Conservation (phyloP, 2,797 vertebrate genomes). For the Syndactyla subalaris region DNA sequence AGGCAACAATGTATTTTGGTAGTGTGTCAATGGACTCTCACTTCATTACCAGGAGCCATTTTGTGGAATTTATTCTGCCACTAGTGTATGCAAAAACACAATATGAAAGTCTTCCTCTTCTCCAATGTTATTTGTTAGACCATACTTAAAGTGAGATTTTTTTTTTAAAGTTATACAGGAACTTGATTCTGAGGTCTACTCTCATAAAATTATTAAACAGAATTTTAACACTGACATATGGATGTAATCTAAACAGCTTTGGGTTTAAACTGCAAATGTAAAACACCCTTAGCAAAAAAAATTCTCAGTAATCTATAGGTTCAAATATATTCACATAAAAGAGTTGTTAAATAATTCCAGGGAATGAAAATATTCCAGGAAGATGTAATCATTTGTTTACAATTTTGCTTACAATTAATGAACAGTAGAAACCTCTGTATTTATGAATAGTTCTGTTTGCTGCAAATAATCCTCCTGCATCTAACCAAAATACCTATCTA, state of each 20-base stretch:
- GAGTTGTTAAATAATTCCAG: neutral
- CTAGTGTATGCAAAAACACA: neutral
- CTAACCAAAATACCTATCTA: neutral
- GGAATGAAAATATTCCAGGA: neutral
- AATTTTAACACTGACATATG: neutral
- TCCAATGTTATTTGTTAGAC: neutral
- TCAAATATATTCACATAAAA: neutral
- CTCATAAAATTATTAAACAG: neutral
- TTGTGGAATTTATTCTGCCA: neutral
- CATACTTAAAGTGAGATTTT: neutral
- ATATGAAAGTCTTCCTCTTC: neutral
- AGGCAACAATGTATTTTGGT: neutral
- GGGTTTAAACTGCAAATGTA: neutral
- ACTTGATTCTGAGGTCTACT: neutral
- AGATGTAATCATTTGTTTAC: neutral
- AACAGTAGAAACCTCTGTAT: neutral
- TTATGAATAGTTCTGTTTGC: neutral
- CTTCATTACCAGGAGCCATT: neutral
- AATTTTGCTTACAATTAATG: neutral
- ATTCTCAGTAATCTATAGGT: neutral
- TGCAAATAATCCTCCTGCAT: neutral
- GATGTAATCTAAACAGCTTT: neutral
- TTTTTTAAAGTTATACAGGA: neutral
- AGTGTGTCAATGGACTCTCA: neutral
- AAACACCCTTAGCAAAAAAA: neutral